These are phyloP conservation scores for Aphelenchoides fujianensis DNA, from an alignment of 1,140 invertebrate species.

Conservation along the genomic window DNA sequence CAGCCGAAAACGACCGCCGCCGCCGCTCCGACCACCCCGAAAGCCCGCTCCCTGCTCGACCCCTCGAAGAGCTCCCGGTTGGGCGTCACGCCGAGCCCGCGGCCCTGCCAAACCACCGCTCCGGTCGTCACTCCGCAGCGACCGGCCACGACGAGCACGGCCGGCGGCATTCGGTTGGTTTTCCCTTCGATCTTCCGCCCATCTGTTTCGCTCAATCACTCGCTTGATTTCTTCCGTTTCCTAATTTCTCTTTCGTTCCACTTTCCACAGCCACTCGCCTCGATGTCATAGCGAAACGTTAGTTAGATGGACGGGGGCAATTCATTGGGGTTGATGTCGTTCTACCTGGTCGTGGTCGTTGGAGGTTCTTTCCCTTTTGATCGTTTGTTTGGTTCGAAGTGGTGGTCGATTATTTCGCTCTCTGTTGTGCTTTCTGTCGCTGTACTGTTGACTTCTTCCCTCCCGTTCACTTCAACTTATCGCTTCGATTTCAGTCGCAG, in stretches of 20 bases:
- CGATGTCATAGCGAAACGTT: conserved; percentile 52
- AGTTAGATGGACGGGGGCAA: no score
- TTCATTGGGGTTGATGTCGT: no score
- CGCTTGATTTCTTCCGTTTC: neutral
- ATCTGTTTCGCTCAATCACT: no score
- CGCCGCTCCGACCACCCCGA: neutral
- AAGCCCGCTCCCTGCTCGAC: conserved; percentile 24
- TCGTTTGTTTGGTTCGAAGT: conserved; percentile 17
- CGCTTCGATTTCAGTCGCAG: conserved; percentile 32
- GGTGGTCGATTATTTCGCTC: neutral
- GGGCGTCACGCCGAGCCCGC: conserved; percentile 8
- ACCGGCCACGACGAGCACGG: conserved; percentile 13
- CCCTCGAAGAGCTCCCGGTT: conserved; percentile 6
- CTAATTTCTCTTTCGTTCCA: conserved; percentile 20
- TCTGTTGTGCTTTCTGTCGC: conserved; percentile 17
- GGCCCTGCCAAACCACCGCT: neutral
- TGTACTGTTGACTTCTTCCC: no score
- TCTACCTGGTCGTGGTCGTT: no score
- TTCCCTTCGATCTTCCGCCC: neutral
- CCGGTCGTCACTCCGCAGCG: neutral
- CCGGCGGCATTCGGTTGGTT: neutral
- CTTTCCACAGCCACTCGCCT: conserved; percentile 32
- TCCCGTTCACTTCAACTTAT: conserved; percentile 10
- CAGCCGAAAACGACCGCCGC: conserved; percentile 2
- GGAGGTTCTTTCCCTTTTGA: conserved; percentile 13